phyloP scores from a whole-genome alignment of 1,140 invertebrate genomes.

The Platorchestia sp. region DNA sequence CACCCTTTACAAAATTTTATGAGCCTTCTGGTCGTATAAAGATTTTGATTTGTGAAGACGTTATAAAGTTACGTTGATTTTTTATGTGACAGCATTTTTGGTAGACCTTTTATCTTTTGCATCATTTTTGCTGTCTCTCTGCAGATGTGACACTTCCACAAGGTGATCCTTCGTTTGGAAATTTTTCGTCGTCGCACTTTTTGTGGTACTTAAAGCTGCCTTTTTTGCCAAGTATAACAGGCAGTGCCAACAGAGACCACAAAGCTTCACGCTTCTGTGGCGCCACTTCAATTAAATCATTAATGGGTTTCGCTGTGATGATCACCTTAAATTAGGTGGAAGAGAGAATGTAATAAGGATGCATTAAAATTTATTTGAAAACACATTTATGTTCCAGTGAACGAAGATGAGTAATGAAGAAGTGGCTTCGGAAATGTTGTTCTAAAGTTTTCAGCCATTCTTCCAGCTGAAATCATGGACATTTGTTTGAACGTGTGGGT shows the following conservation, averaged over 20 bases:
- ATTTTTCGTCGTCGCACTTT: background rate
- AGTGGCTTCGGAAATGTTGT: background rate
- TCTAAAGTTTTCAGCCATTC: background rate
- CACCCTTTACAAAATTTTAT: too few relatives aligned
- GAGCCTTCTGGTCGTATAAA: too few relatives aligned
- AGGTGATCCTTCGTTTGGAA: background rate
- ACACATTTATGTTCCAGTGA: background rate
- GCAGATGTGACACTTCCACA: background rate
- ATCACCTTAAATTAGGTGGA: background rate
- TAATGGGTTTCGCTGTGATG: background rate
- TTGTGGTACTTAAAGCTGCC: background rate
- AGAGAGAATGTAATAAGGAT: background rate
- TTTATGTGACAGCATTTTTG: too few relatives aligned
- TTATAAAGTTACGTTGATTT: too few relatives aligned
- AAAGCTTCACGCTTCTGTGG: background rate
- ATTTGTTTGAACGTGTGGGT: background rate
- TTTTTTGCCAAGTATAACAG: background rate
- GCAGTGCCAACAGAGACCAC: background rate
- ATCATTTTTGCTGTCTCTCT: background rate
- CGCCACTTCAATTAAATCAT: background rate
- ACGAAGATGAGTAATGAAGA: background rate
- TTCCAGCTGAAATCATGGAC: background rate
- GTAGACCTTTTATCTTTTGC: background rate
- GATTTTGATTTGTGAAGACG: too few relatives aligned
- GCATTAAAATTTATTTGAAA: background rate